Evolutionary conservation across 1,140 invertebrate species (phyloP).

Genomic region (Condylostylus longicornis): DNA sequence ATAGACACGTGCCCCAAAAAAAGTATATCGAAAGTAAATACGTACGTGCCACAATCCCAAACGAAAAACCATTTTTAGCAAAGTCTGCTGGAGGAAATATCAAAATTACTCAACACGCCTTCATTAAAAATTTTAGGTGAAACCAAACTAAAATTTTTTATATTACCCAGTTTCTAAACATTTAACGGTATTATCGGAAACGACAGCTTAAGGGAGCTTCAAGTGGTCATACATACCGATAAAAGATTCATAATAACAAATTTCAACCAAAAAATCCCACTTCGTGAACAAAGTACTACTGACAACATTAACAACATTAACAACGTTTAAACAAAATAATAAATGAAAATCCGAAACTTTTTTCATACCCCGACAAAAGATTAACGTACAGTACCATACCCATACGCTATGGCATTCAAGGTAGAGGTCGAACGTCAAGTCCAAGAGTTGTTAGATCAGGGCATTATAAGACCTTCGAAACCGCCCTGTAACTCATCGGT

Average conservation of each 20-base stretch:
- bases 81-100: slow-evolving; percentile 3
- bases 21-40: slow-evolving; percentile 1
- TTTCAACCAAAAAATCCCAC: neutral
- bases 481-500: slow-evolving; percentile 3
- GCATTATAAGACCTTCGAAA: slow-evolving; percentile 16
- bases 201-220: neutral
- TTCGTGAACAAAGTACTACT: neutral
- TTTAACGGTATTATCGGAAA: slow-evolving; percentile 1
- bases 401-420: slow-evolving; percentile 10
- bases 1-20: slow-evolving; percentile 7
- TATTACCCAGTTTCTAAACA: neutral
- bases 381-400: slow-evolving; percentile 5
- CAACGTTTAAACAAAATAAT: neutral
- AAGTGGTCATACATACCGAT: no score
- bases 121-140: slow-evolving; percentile 1
- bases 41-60: neutral
- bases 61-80: slow-evolving; percentile 1
- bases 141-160: slow-evolving; percentile 5
- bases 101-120: slow-evolving; percentile 6
- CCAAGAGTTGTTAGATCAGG: slow-evolving; percentile 10
- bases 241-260: neutral
- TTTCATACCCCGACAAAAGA: neutral
- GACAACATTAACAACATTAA: neutral
- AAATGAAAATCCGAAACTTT: neutral
- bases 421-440: slow-evolving; percentile 13